Evolutionary conservation across 2,797 vertebrate species (phyloP), one percentile per base, ranked within the genome.

Genomic region (Euphonia xanthogaster): DNA sequence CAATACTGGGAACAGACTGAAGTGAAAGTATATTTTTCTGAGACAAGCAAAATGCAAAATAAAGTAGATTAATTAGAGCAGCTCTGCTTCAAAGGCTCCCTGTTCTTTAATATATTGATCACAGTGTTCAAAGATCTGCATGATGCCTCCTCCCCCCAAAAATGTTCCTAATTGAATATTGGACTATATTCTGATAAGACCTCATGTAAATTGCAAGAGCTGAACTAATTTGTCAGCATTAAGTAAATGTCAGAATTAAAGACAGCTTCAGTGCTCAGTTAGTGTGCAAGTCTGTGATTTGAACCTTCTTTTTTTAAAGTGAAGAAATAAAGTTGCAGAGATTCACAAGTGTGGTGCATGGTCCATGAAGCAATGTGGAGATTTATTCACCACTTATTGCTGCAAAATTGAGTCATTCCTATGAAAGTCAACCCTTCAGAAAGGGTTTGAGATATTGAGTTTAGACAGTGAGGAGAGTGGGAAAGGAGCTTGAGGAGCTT

Each of bases 101-200:
- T 37, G 14, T 35, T 85, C 72, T 90, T 93, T 80, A 84, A 90
- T 75, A 72, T 87, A 79, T 79, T 76, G 72, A 84, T 76, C 47
- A 73, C 48, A 74, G 65, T 51, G 70, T 86, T 88, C 55, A 63
- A 55, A 86, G 74, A 48, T 79, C 73, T 72, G 40, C 55, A 31
- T 61, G 31, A 37, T 73, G 23, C 67, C n/a, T 55, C 9, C 44
- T 18, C 11, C 22, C 21, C 12, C 3, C 1, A 0, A 7, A 83
- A 54, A 66, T 18, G 7, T 50, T 70, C 57, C 27, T 84, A 75
- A 68, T 28, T 91, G 48, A 75, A 67, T 92, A 63, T 61, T 63
- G 61, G 71, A 37, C 55, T 70, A 28, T 47, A 62, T 82, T 90
- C 58, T 74, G 24, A 75, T 58, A 45, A 94, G 86, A 89, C 7